Evolutionary conservation across 2,797 vertebrate species (phyloP), one percentile per base, ranked within the genome.

Genomic region (Apogon talboti): DNA sequence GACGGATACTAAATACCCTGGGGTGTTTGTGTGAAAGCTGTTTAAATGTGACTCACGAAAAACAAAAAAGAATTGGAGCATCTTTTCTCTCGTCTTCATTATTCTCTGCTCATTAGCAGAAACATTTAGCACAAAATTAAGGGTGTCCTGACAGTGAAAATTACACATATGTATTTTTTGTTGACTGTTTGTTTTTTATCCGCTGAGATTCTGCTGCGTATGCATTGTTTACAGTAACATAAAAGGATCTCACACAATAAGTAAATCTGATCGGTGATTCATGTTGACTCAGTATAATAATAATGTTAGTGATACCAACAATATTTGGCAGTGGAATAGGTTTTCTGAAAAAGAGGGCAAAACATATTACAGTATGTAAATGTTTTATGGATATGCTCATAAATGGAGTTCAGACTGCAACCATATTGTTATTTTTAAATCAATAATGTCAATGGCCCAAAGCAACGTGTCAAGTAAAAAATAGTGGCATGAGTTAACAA

Each of bases 361-460:
- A 82, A 76, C 73, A 65, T 72, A 83, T 89, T 81, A 84, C 66
- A 76, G 16, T 70, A 89, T 90, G 83, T 83, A 84, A 87, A 88
- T 89, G 80, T 81, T 76, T 89, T 71, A 85, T 89, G 79, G 77
- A 86, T 85, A 81, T 71, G 67, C 43, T 83, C 71, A 73, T 80
- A 76, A 88, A 84, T 78, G 45, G 50, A 85, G 76, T 70, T 86
- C 68, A 82, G 56, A 58, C 69, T 58, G 77, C 67, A 71, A 76
- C 79, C 44, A 57, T 75, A 83, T 85, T 83, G 70, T 87, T 90
- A 88, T 88, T 87, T 91, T 88, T 77, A 83, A 91, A 91, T 91
- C 90, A 90, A 92, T 91, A 89, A 87, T 77, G 88, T 86, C 86
- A 85, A 89, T 85, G 72, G 85, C 91, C 87, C 59, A 67, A 60